Percentiles rank a stretch among this genome's conserved stretches.
These are phyloP conservation scores for Temnothorax ravouxi DNA, from an alignment of 2,888 invertebrate genomes.

Conservation along the genomic window DNA sequence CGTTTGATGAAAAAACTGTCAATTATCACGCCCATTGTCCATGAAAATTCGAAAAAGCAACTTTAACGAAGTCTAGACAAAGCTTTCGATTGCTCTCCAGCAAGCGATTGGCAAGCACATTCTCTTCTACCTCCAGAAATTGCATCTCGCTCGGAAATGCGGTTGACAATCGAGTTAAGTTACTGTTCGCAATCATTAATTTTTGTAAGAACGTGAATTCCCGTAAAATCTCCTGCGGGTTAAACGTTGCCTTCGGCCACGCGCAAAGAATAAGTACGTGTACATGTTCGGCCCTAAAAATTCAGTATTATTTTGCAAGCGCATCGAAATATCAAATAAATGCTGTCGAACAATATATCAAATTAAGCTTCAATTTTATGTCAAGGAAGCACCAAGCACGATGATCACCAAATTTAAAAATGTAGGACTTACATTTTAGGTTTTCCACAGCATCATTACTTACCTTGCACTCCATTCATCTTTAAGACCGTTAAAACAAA, in stretches of 20 bases:
- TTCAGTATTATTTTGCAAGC: neutral
- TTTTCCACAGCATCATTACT: neutral
- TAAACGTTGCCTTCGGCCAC: conserved; percentile 77
- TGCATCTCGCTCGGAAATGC: conserved; percentile 74
- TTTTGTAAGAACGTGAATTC: conserved; percentile 77
- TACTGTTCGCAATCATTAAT: conserved; percentile 78
- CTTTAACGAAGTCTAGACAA: neutral
- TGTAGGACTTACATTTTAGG: neutral
- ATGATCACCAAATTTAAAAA: neutral
- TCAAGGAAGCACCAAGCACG: neutral
- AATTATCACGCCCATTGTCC: neutral
- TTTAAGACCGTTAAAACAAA: conserved; percentile 75
- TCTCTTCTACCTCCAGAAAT: conserved; percentile 78
- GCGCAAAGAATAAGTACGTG: conserved; percentile 69
- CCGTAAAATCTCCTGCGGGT: conserved; percentile 75
- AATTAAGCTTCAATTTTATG: neutral
- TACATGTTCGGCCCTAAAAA: conserved; percentile 59
- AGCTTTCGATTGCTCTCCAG: neutral
- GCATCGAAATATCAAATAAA: neutral
- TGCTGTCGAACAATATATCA: neutral
- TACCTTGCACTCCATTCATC: conserved; percentile 69
- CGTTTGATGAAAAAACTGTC: neutral
- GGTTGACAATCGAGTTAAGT: conserved; percentile 76
- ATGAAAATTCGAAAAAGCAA: conserved; percentile 43
- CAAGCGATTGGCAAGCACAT: conserved; percentile 14